Evolutionary conservation across 2,113 vertebrate species (phyloP), one percentile per base, ranked within the genome.

Genomic region (Ammodytes marinus): DNA sequence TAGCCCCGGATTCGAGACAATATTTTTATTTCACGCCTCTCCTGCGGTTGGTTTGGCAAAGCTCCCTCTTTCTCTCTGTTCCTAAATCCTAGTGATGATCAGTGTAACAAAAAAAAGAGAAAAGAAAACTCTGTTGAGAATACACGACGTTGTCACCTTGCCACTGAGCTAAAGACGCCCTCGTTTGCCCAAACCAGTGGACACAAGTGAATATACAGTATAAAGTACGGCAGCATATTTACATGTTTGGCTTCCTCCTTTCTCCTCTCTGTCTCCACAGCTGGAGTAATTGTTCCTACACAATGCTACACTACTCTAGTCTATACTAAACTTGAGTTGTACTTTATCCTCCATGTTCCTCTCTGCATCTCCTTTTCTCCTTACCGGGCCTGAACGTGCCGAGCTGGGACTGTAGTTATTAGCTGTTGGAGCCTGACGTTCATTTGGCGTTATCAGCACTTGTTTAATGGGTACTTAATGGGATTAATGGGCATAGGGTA

Each of bases 401-500:
- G 76, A 89, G 77, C 71, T 80, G 81, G 90, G 88, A 80, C 65
- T 80, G 80, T 88, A 57, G 82, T 90, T 90, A 93, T 91, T 89
- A 87, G 86, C 92, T 91, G 88, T 87, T 80, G 83, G 84, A 88
- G 90, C 92, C 65, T 93, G 88, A 90, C 83, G 82, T 91, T 90
- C 77, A 87, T 94, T 95, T 84, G 84, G 77, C 88, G 75, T 90
- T 88, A 92, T 95, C 94, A 94, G 93, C 91, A 93, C 78, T 92
- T 93, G 91, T 91, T 91, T 94, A 95, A 95, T 95, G 92, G 91
- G 82, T 84, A 83, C 90, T 93, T 95, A 94, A 95, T 94, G 90
- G 92, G 89, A 93, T 94, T 93, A 92, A 93, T 93, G 91, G 89
- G 90, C 84, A 82, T 87, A 88, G 85, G 81, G 86, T 93, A 94